A percentile compares a stretch with the other conserved stretches of the same genome.
These are phyloP conservation scores for Spodoptera picta DNA, from an alignment of 2,888 invertebrate species.

Conservation along the genomic window DNA sequence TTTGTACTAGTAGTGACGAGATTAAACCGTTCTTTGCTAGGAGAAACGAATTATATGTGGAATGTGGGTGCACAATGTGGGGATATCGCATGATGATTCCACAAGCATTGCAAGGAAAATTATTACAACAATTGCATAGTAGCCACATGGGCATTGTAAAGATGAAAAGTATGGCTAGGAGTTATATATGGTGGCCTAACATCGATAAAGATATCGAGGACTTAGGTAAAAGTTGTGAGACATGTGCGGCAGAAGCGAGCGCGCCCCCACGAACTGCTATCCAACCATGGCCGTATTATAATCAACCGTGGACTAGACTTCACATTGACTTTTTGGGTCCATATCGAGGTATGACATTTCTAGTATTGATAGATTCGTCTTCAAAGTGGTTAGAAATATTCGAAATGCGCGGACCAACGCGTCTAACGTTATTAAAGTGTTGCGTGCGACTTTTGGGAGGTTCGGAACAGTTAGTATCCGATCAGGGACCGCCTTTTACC, in stretches of 20 bases:
- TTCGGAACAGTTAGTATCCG: too few relatives aligned
- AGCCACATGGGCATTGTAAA: constrained; percentile 9
- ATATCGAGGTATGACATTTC: neutral
- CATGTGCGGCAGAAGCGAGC: constrained; percentile 1
- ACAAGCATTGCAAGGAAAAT: neutral
- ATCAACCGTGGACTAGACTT: constrained; percentile 1
- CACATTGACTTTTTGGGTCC: constrained; percentile 11
- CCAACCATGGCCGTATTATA: constrained; percentile 2
- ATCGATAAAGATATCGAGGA: constrained; percentile 6
- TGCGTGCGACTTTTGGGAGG: too few relatives aligned
- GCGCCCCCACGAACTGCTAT: neutral
- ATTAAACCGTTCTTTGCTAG: constrained; percentile 3
- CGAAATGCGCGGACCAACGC: constrained; percentile 15
- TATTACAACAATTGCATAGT: constrained; percentile 2
- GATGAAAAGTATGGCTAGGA: constrained; percentile 4
- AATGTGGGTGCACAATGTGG: constrained; percentile 14
- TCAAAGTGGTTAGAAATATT: constrained; percentile 16
- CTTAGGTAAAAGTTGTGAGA: constrained; percentile 1
- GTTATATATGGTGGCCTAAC: constrained; percentile 14
- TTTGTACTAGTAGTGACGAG: neutral
- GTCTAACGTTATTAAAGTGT: constrained; percentile 4
- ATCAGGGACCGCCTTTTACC: too few relatives aligned
- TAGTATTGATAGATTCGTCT: constrained; percentile 6
- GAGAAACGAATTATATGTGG: constrained; percentile 6
- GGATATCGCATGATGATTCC: constrained; percentile 15